Conservation (phyloP, 2,797 vertebrate species). For the Geranospiza caerulescens region DNA sequence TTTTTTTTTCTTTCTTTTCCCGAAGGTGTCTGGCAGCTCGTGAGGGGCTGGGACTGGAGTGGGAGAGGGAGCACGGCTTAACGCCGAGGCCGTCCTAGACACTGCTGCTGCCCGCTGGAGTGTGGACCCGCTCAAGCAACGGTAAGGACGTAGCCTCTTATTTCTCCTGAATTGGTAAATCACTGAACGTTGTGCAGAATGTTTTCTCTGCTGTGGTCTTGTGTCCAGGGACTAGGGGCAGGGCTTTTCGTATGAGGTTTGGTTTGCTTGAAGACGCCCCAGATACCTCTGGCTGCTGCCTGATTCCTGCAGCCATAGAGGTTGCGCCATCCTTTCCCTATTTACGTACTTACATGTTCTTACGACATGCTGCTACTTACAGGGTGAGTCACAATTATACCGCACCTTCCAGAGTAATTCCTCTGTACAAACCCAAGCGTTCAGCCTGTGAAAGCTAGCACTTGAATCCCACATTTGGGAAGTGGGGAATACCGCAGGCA, state of each 20-base stretch:
- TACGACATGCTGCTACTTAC: fast-evolving
- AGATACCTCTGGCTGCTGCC: background rate
- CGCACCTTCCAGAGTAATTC: fast-evolving
- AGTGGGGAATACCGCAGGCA: fast-evolving
- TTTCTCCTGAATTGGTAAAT: background rate
- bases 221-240: background rate
- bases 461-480: fast-evolving
- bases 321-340: fast-evolving
- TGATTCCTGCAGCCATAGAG: fast-evolving
- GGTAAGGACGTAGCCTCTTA: background rate
- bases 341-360: fast-evolving
- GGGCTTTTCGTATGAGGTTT: background rate
- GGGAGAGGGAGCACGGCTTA: background rate
- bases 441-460: background rate
- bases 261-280: background rate
- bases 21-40: background rate
- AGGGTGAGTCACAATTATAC: background rate
- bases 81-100: background rate
- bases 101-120: fast-evolving
- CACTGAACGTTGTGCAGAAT: fast-evolving
- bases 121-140: fast-evolving
- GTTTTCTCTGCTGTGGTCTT: fast-evolving
- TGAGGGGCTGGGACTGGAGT: background rate
- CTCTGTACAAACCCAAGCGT: background rate
- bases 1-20: background rate